Percentiles rank a stretch among this genome's conserved stretches.
phyloP scores from a whole-genome alignment of 1,140 invertebrate genomes.

The Temnothorax nylanderi region DNA sequence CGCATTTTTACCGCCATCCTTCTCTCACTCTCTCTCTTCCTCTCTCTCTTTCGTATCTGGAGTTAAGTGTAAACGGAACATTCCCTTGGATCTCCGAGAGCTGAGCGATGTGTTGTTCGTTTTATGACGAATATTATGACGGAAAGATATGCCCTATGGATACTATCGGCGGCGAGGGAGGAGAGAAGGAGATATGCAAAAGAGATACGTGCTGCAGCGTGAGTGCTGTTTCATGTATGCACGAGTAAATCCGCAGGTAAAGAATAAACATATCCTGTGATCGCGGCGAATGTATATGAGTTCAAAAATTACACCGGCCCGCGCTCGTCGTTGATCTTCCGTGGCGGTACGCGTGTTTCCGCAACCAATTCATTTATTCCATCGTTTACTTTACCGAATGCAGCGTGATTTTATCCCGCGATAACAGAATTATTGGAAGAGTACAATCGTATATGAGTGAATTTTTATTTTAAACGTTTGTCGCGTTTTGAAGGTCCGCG shows the following conservation, averaged over 20 bases:
- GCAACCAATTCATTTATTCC: slow-evolving; percentile 16
- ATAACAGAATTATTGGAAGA: not conserved
- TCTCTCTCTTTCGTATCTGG: not conserved
- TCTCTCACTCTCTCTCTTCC: not conserved
- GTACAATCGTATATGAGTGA: not conserved
- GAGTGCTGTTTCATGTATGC: slow-evolving; percentile 79
- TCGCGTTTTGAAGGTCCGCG: not conserved
- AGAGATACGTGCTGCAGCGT: slow-evolving; percentile 70
- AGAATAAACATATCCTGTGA: slow-evolving; percentile 72
- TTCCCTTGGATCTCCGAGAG: not conserved
- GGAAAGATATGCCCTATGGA: slow-evolving; percentile 15
- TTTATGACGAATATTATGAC: slow-evolving; percentile 62
- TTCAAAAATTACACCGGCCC: slow-evolving; percentile 52
- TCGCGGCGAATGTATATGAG: slow-evolving; percentile 37
- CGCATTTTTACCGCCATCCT: not conserved
- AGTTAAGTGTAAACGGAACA: not conserved
- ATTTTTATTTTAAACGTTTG: not conserved
- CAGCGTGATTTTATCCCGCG: not conserved
- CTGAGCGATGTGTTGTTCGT: slow-evolving; percentile 4
- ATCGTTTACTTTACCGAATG: slow-evolving; percentile 35
- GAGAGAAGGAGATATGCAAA: slow-evolving; percentile 26
- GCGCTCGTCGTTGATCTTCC: slow-evolving; percentile 52
- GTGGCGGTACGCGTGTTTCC: not conserved
- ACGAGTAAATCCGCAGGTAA: slow-evolving; percentile 77
- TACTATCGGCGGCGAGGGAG: slow-evolving; percentile 22